Percentiles rank a stretch among this genome's conserved stretches.
Evolutionary conservation across 1,140 invertebrate genomes (phyloP).

Genomic region (Bombus pyrosoma): DNA sequence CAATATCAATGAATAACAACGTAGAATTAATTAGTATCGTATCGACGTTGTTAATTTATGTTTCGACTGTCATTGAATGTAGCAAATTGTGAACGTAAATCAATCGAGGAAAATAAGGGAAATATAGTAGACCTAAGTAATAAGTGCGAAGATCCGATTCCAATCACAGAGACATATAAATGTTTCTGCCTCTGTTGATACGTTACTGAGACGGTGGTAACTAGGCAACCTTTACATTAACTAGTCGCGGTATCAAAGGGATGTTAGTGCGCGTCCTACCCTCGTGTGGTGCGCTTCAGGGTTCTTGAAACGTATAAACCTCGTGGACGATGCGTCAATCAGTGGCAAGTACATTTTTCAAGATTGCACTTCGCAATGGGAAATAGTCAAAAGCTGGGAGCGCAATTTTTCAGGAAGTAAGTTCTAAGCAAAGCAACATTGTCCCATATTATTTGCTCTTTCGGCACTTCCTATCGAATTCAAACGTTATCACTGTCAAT

Average conservation of each 20-base stretch:
- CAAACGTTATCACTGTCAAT: not conserved
- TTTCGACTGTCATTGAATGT: not conserved
- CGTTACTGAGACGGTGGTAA: slow-evolving; percentile 72
- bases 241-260: slow-evolving; percentile 66
- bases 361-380: slow-evolving; percentile 53
- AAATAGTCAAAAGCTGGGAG: slow-evolving; percentile 2
- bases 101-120: not conserved
- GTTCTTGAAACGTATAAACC: slow-evolving; percentile 51
- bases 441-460: not conserved
- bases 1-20: not conserved
- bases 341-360: slow-evolving; percentile 55
- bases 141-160: not conserved
- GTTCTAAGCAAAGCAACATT: not conserved
- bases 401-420: slow-evolving; percentile 45
- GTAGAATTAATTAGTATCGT: not conserved
- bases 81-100: not conserved
- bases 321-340: slow-evolving; percentile 61
- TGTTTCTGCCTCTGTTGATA: slow-evolving; percentile 53
- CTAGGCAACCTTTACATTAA: slow-evolving; percentile 77
- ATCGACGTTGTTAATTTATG: not conserved
- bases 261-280: slow-evolving; percentile 72
- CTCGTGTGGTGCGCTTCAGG: slow-evolving; percentile 68
- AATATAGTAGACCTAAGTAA: not conserved
- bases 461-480: not conserved
- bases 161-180: not conserved